Conservation (phyloP, 2,113 vertebrate species). For the Syngnathus scovelli region DNA sequence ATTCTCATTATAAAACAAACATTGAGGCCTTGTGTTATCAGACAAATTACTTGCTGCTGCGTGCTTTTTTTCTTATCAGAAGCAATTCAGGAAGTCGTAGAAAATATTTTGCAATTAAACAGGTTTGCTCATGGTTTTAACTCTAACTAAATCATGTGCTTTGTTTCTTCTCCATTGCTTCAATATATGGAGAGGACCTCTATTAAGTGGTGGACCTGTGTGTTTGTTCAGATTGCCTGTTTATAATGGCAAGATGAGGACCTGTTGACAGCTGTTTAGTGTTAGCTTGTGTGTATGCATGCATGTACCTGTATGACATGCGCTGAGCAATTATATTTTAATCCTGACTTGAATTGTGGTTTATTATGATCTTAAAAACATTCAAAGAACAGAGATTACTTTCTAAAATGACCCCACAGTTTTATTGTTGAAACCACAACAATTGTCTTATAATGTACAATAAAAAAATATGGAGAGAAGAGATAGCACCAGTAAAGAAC, state of each 20-base stretch:
- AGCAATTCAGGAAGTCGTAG: neutral
- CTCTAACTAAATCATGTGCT: neutral
- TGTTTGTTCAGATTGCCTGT: constrained; percentile 13
- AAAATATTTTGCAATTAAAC: neutral
- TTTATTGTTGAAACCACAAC: neutral
- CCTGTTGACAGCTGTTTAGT: constrained; percentile 4
- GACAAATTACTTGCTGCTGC: neutral
- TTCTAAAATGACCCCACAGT: neutral
- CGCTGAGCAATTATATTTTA: no score
- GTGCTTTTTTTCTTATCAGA: constrained; percentile 5
- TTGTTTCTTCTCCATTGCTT: constrained; percentile 34
- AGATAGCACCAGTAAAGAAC: neutral
- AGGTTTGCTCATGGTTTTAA: neutral
- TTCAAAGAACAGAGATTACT: neutral
- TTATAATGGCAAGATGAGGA: constrained; percentile 4
- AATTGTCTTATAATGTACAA: neutral
- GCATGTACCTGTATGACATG: no score
- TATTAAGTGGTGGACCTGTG: neutral
- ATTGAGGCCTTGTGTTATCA: neutral
- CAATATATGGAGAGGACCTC: constrained; percentile 17
- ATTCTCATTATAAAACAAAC: constrained; percentile 29
- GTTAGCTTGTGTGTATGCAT: neutral
- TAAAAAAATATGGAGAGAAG: neutral
- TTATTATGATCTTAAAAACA: no score
- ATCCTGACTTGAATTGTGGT: no score